Evolutionary conservation across 1,140 invertebrate genomes (phyloP), one percentile per base, ranked within the genome.

Genomic region (Tenebrio molitor): DNA sequence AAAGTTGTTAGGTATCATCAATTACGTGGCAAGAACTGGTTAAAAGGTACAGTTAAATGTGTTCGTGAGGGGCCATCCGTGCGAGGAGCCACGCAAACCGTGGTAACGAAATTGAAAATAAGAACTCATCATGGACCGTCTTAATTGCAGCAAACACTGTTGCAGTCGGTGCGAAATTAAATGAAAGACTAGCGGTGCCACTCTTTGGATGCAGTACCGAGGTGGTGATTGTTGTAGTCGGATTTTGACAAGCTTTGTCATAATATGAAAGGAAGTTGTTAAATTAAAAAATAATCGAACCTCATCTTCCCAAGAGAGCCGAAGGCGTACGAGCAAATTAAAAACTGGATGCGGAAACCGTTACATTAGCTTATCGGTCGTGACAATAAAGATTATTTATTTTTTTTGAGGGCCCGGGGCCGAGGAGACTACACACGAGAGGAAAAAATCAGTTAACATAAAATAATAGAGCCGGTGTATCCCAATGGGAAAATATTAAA

Each of bases 401-500:
- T 50, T 50, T 50, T 58, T 58, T 58, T 46, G 5, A 29, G 15
- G 12, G 36, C 36, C n/a, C 12, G 36, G 12, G 12, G 0, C 36
- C 12, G 7, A 7, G 12, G 2, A 39, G 8, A 8, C 25, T n/a
- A 39, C 4, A 12, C 36, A 39, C 10, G 41, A 6, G 21, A 12
- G 10, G 10, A 39, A 65, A 65, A 65, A 65, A 65, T 41, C 62
- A 65, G 10, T 62, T 65, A 41, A 14, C 62, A 58, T 58, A 65
- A 65, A 36, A 65, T 65, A 29, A 65, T 19, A 41, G 10, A 41
- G 7, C 58, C 34, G 25, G 25, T 14, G 58, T n/a, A n/a, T n/a
- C n/a, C n/a, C n/a, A 62, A 33, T 33, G 29, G 10, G 0, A 10
- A 62, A 62, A 29, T 65, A 14, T 65, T 65, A 16, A 65, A 41